Base-by-base conservation (phyloP, 1,140 invertebrate genomes). In the Coptotermes formosanus region DNA sequence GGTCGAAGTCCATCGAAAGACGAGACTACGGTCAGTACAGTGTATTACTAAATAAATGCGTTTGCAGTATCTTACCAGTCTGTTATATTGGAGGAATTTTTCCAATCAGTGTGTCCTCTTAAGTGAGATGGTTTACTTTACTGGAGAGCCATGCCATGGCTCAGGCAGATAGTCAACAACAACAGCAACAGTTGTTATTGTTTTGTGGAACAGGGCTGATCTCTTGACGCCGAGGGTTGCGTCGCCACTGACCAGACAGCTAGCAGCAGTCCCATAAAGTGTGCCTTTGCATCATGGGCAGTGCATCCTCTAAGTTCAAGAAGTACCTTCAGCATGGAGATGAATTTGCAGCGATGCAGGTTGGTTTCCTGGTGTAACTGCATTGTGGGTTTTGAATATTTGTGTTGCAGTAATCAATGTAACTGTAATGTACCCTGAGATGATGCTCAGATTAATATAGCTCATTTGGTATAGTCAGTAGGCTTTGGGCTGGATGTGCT, bases 271-370 rank as follows among this genome's bases (percentile, higher is more conserved):
- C 64, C 64, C n/a, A 25, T 75, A 25, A 30, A 75, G 64, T 75
- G 64, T 75, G 64, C 8, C 64, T 75, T 75, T 75, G 64, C 64
- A 84, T 45, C 85, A 95, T 95, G 94, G 94, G 94, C 87, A 95
- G 94, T 90, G 91, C 94, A 38, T 94, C 94, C 25, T 94, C 94
- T 48, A 95, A 95, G 89, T 95, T 95, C 88, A 93, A 94, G 87
- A 95, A 95, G 89, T 94, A 95, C 89, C 91, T 95, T n/a, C 94
- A 94, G 89, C 93, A 94, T 92, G 94, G 94, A 44, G 94, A 95
- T 90, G 94, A 95, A 89, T 94, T 94, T 89, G 94, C 94, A 85
- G 94, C 94, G 32, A 93, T 95, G 91, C 93, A 94, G 89, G 90
- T 92, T 90, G 90, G 83, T 91, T 90, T 19, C 14, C 21, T 83